Percentiles rank a stretch among this genome's conserved stretches.
Evolutionary conservation across 2,888 invertebrate species (phyloP).

Genomic region (Gibbula magus): DNA sequence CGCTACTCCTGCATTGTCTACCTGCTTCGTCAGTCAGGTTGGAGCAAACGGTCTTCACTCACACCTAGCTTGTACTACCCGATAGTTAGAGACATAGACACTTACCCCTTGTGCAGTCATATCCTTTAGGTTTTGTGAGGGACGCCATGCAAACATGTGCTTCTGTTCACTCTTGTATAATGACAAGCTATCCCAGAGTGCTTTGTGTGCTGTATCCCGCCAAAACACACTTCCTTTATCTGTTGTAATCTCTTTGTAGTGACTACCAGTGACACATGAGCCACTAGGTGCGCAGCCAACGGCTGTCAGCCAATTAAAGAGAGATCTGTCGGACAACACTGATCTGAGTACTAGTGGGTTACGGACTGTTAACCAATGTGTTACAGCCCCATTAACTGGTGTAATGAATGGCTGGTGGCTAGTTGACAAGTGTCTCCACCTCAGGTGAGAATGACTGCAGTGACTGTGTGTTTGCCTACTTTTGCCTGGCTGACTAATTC

Average conservation of each 20-base stretch:
- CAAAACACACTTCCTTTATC: conserved; percentile 19
- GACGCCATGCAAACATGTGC: neutral
- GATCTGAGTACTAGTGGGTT: neutral
- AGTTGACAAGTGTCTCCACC: neutral
- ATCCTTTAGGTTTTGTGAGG: too few relatives aligned
- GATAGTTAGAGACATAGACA: too few relatives aligned
- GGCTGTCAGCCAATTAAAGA: neutral
- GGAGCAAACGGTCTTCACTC: too few relatives aligned
- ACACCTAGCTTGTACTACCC: too few relatives aligned
- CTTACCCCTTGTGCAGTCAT: too few relatives aligned
- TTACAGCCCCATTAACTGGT: neutral
- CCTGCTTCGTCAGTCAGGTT: too few relatives aligned
- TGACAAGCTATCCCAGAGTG: conserved; percentile 19
- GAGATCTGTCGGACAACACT: neutral
- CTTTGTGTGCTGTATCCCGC: conserved; percentile 12
- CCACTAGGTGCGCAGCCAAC: conserved; percentile 13
- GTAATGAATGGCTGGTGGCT: neutral
- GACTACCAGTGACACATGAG: conserved; percentile 12
- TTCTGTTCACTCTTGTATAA: neutral
- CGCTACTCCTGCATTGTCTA: too few relatives aligned
- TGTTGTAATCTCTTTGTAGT: conserved; percentile 18
- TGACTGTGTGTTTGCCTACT: neutral
- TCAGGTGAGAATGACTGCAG: neutral
- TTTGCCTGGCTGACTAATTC: neutral
- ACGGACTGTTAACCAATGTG: neutral